Conservation (phyloP, 1,140 invertebrate species). For the Zaprionus ghesquierei region DNA sequence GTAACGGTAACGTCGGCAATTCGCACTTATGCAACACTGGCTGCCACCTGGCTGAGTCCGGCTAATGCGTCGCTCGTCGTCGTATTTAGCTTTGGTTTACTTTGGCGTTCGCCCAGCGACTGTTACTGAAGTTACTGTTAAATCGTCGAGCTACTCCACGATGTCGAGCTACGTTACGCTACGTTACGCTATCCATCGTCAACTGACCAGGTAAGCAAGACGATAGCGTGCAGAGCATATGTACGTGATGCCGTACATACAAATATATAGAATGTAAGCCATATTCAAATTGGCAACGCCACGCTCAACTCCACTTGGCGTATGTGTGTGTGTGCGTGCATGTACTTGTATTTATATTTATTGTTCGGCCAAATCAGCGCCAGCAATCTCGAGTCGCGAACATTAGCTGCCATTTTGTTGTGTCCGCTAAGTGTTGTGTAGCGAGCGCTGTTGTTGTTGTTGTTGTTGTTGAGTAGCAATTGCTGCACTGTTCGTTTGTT, state of each 20-base stretch:
- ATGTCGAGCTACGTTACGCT: constrained; percentile 47
- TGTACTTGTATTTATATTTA: constrained; percentile 68
- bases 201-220: constrained; percentile 48
- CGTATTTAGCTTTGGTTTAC: constrained; percentile 63
- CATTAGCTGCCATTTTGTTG: constrained; percentile 63
- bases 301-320: constrained; percentile 23
- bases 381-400: constrained; percentile 63
- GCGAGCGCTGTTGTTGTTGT: neutral
- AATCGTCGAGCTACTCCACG: constrained; percentile 22
- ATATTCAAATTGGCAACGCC: constrained; percentile 75
- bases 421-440: constrained; percentile 12
- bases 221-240: constrained; percentile 43
- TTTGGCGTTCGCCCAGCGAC: constrained; percentile 69
- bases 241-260: constrained; percentile 15
- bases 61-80: constrained; percentile 17
- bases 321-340: neutral
- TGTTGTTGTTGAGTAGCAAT: constrained; percentile 6
- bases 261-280: constrained; percentile 42
- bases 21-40: constrained; percentile 39
- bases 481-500: constrained; percentile 25
- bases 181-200: constrained; percentile 58
- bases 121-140: constrained; percentile 49
- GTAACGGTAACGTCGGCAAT: constrained; percentile 7
- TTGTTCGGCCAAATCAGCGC: constrained; percentile 65
- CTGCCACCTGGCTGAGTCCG: constrained; percentile 2